A percentile compares a stretch with the other conserved stretches of the same genome.
Conservation (phyloP, 2,888 invertebrate species). For the Brachyptera risi region DNA sequence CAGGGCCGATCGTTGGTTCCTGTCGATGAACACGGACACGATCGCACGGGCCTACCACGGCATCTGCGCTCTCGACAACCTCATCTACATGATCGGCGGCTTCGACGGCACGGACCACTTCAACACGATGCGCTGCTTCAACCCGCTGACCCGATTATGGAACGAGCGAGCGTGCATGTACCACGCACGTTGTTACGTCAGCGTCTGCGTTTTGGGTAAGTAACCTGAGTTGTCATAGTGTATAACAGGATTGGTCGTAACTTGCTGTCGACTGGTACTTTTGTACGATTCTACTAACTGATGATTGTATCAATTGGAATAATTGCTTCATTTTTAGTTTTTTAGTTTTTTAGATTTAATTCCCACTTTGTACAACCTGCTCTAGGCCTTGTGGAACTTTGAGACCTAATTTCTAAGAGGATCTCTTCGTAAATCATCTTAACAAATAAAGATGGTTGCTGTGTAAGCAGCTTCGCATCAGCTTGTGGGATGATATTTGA, state of each 20-base stretch:
- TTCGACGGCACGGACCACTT: slow-evolving; percentile 47
- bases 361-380: no score
- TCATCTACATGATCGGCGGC: slow-evolving; percentile 48
- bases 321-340: no score
- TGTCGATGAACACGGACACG: slow-evolving; percentile 61
- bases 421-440: no score
- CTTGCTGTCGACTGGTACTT: background rate
- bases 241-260: background rate
- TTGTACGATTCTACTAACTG: no score
- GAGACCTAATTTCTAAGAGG: no score
- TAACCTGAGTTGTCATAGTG: no score
- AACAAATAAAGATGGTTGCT: no score
- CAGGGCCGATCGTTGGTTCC: slow-evolving; percentile 63
- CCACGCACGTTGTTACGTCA: slow-evolving; percentile 56
- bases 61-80: slow-evolving; percentile 44
- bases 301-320: no score
- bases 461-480: no score
- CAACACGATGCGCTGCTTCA: slow-evolving; percentile 43
- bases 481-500: no score
- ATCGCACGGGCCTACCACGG: slow-evolving; percentile 76
- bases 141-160: slow-evolving; percentile 42
- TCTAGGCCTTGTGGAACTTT: no score
- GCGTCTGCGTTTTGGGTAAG: slow-evolving; percentile 63
- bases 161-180: slow-evolving; percentile 47
- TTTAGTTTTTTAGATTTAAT: no score